Conservation (phyloP, 2,113 vertebrate genomes). For the Oxyura jamaicensis region DNA sequence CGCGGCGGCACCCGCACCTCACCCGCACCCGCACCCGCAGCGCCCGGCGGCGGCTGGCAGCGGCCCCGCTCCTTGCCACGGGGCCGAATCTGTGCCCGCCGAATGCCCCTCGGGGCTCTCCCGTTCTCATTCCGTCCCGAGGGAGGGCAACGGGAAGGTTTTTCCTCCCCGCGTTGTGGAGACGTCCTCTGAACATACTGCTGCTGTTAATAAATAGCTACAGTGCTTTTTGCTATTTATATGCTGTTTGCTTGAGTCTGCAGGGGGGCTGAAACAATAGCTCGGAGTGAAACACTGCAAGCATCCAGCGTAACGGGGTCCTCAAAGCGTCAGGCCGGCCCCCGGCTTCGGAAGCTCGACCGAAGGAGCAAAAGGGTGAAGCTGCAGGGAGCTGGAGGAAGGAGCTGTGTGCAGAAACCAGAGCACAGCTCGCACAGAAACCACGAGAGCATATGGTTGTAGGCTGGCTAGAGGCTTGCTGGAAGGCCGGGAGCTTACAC, state of each 20-base stretch:
- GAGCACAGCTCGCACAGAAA: not conserved
- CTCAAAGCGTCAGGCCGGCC: fast-evolving
- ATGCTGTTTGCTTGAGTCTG: not conserved
- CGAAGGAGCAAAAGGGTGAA: not conserved
- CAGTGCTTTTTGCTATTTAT: not conserved
- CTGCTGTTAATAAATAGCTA: too few relatives aligned
- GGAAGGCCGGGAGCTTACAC: not conserved
- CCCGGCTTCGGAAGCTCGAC: not conserved
- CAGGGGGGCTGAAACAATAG: not conserved
- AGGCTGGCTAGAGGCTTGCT: not conserved
- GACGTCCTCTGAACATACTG: not conserved
- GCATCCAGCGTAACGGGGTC: not conserved
- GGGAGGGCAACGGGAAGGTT: not conserved
- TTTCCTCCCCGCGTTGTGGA: not conserved
- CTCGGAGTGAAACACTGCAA: fast-evolving
- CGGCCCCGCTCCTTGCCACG: not conserved
- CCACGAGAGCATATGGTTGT: not conserved
- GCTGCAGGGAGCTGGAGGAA: not conserved
- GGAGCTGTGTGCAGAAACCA: not conserved
- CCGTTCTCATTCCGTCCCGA: fast-evolving
- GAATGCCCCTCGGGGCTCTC: not conserved
- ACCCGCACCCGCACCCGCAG: too few relatives aligned
- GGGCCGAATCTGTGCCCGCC: not conserved
- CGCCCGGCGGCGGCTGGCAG: too few relatives aligned
- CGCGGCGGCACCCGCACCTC: not conserved